These are phyloP conservation scores for Malurus alboscapulatus DNA, from an alignment of 2,113 vertebrate genomes.

Conservation along the genomic window DNA sequence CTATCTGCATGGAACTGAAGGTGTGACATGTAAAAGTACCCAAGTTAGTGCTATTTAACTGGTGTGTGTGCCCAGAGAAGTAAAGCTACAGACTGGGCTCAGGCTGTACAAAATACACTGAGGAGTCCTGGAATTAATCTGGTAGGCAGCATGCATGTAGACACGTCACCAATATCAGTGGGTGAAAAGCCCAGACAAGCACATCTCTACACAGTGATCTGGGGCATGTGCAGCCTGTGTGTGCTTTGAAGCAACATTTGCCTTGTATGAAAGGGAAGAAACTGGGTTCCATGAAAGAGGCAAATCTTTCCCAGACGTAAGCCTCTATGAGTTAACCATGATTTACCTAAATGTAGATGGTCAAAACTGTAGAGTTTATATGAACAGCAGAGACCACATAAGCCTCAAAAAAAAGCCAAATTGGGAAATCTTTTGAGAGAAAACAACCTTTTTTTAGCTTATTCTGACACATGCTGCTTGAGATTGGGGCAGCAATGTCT, in stretches of 20 bases:
- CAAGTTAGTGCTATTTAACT: background rate
- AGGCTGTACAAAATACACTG: background rate
- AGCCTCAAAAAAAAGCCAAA: background rate
- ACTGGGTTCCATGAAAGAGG: background rate
- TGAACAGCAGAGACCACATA: background rate
- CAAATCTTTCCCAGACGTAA: background rate
- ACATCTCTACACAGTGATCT: background rate
- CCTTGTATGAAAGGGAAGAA: background rate
- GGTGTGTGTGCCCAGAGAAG: background rate
- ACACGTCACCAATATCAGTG: rapidly evolving
- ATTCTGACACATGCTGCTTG: background rate
- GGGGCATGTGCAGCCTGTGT: background rate
- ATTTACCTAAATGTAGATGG: background rate
- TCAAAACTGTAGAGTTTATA: background rate
- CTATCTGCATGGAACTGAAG: background rate
- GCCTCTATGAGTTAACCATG: background rate
- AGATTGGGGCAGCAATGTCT: background rate
- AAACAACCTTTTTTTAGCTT: background rate
- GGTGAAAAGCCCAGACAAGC: rapidly evolving
- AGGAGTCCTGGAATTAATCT: background rate
- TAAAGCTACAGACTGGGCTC: background rate
- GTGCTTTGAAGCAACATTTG: background rate
- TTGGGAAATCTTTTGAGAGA: background rate
- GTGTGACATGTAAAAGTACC: background rate
- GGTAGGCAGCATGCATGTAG: rapidly evolving